These are phyloP conservation scores for Gerris buenoi DNA, from an alignment of 1,140 invertebrate species.

Conservation along the genomic window DNA sequence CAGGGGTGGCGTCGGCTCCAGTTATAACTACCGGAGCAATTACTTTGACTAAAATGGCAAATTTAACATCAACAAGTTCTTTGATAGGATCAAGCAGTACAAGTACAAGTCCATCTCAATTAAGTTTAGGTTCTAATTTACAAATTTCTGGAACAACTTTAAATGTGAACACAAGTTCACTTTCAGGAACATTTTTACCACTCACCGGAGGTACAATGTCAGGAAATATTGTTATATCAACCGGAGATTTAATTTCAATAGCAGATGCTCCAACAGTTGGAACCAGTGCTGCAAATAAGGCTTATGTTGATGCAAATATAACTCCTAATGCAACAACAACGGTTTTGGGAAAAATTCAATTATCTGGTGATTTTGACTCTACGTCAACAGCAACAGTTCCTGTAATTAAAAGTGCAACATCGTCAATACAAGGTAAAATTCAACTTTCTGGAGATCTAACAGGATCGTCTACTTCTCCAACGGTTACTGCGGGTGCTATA, in stretches of 20 bases:
- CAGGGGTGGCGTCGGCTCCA: background rate
- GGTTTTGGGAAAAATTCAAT: background rate
- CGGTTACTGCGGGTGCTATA: background rate
- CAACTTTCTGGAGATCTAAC: background rate
- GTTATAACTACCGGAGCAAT: background rate
- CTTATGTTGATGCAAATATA: background rate
- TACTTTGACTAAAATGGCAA: background rate
- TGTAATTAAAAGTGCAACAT: background rate
- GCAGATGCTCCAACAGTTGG: background rate
- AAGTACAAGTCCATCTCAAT: background rate
- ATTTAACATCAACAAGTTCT: background rate
- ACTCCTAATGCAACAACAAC: background rate
- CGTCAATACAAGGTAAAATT: background rate
- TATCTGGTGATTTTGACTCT: background rate
- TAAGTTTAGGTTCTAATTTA: background rate
- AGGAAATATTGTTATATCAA: background rate
- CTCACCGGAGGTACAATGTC: background rate
- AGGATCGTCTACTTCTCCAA: background rate
- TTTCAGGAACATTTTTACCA: background rate
- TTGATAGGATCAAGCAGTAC: background rate
- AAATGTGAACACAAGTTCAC: background rate
- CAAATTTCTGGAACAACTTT: background rate
- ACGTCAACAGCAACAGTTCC: background rate
- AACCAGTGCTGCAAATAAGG: background rate
- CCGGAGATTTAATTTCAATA: background rate